Evolutionary conservation across 23 tunicate species (phyloP).

Genomic region (Clavelina lepadiformis): DNA sequence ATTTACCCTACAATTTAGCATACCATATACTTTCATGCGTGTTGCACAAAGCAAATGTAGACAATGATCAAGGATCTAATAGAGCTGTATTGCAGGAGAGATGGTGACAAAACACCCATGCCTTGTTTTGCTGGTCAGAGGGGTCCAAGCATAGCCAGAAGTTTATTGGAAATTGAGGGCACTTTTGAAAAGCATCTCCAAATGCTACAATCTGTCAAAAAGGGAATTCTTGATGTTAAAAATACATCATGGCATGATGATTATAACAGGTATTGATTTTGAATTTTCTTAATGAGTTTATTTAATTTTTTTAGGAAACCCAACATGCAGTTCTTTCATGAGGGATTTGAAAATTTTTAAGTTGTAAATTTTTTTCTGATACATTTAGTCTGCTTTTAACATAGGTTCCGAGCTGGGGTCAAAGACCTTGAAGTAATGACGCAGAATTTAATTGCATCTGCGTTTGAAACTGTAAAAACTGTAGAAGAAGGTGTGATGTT

Average conservation of each 20-base stretch:
- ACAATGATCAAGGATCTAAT: too few species aligned
- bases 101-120: slow-evolving; percentile 84
- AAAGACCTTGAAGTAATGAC: slow-evolving; percentile 97
- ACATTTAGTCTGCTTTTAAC: not conserved
- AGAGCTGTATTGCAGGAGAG: slow-evolving; percentile 42
- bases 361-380: not conserved
- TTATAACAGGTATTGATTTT: slow-evolving; percentile 52
- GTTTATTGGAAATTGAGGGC: slow-evolving; percentile 91
- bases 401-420: slow-evolving; percentile 84
- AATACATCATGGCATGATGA: slow-evolving; percentile 98
- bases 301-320: not conserved
- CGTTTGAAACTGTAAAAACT: slow-evolving; percentile 96
- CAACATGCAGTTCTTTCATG: not conserved
- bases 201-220: slow-evolving; percentile 68
- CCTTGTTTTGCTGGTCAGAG: slow-evolving; percentile 89
- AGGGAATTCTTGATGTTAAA: slow-evolving; percentile 94
- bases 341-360: not conserved
- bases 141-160: slow-evolving; percentile 77
- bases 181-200: slow-evolving; percentile 86
- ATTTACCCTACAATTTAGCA: too few species aligned
- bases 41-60: too few species aligned
- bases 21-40: too few species aligned
- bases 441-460: slow-evolving; percentile 86
- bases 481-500: slow-evolving; percentile 99
- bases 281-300: not conserved